phyloP scores from a whole-genome alignment of 37 sponge, comb jelly and placozoan genomes.

The Hexactinellida sp. region DNA sequence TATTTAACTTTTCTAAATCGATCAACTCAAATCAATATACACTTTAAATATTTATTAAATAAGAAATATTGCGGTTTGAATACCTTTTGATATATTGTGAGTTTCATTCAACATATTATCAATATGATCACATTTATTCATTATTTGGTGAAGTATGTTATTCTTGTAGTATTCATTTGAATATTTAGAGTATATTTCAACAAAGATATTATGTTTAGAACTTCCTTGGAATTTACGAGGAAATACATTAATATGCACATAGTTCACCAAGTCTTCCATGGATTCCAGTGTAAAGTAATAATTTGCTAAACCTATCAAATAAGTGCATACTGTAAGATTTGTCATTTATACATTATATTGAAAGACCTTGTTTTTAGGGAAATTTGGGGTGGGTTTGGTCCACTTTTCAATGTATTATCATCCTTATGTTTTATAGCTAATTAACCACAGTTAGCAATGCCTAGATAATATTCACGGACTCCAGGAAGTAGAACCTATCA shows the following conservation, averaged over 20 bases:
- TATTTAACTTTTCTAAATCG: no score
- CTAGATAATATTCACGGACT: not conserved
- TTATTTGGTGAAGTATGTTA: not conserved
- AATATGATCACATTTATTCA: not conserved
- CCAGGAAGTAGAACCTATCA: not conserved
- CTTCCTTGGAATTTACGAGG: conserved; percentile 8
- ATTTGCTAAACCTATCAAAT: not conserved
- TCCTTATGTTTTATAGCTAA: not conserved
- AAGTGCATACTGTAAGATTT: conserved; percentile 8
- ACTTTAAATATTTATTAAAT: no score
- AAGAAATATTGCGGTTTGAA: not conserved
- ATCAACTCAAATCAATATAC: no score
- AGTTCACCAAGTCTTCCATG: not conserved
- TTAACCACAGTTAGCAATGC: not conserved
- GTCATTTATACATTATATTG: not conserved
- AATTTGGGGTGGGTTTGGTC: not conserved
- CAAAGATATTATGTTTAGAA: conserved; percentile 2
- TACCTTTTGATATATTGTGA: not conserved
- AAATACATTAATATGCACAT: not conserved
- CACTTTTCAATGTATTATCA: not conserved
- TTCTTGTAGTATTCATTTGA: not conserved
- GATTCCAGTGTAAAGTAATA: not conserved
- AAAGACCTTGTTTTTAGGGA: not conserved
- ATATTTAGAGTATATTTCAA: not conserved
- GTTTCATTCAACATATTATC: not conserved